Evolutionary conservation across 2,113 vertebrate species (phyloP), one percentile per base, ranked within the genome.

Genomic region (Oceanodroma tethys): DNA sequence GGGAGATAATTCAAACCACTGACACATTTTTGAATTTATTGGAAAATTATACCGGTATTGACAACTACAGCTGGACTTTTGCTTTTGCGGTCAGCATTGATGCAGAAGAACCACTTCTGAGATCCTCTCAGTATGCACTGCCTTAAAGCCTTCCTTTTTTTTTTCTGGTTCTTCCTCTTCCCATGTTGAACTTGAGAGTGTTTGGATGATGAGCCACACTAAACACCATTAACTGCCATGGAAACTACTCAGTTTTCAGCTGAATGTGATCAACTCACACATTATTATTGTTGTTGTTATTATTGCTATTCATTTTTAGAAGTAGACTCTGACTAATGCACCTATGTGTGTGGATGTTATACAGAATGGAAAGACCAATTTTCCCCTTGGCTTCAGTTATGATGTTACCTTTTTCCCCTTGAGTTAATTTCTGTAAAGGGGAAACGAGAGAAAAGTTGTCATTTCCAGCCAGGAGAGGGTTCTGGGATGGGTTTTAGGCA

Each of bases 151-250:
- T 83, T 50, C 42, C 29, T 86, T 47, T 68, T 59, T 96, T 96
- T 96, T 78, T 80, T 48, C 45, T 55, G 15, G 18, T 81, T 87
- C 11, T 62, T 75, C 10, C 47, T 93, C 74, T 91, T 95, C 30
- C 42, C 16, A 1, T 62, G 47, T 76, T 92, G 72, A 93, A 95
- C 65, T 78, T 71, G 70, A 94, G 95, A 90, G 86, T 86, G 81
- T 73, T 45, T 90, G 72, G 81, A 92, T 95, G 92, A 93, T 56
- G 60, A 97, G 80, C 89, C 90, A 66, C 89, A 95, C 66, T 96
- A 96, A 95, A 94, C 81, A 95, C 72, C 86, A 95, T 97, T 97
- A 98, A 98, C 93, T 97, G 68, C 79, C 95, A 96, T 70, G 60
- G 93, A 97, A 97, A 97, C 88, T 47, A 81, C 36, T 52, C 71